Conservation (phyloP, 1,140 invertebrate species). For the Heliconius himera region DNA sequence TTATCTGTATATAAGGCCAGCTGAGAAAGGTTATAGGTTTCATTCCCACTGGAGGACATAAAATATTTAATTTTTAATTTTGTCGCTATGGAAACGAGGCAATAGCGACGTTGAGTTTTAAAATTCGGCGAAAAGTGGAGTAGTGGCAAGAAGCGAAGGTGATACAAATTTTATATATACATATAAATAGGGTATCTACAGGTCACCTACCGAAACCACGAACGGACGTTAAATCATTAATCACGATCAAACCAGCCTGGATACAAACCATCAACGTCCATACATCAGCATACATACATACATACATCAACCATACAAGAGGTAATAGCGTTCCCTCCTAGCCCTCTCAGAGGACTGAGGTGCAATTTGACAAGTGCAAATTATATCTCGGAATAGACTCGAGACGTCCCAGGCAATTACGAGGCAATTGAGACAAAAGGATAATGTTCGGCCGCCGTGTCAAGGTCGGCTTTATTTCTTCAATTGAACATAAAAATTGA, state of each 20-base stretch:
- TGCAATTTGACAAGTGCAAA: conserved; percentile 78
- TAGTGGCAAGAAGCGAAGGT: too few species aligned
- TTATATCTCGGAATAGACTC: conserved; percentile 77
- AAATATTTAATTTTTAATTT: too few species aligned
- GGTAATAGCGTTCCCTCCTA: conserved; percentile 40
- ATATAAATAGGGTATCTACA: too few species aligned
- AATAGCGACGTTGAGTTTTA: too few species aligned
- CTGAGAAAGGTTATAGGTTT: too few species aligned
- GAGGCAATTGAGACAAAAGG: conserved; percentile 79
- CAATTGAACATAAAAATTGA: conserved; percentile 75
- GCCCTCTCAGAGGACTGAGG: conserved; percentile 54
- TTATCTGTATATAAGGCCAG: too few species aligned
- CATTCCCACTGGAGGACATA: too few species aligned
- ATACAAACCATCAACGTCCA: conserved; percentile 19
- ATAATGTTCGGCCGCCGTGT: conserved; percentile 79
- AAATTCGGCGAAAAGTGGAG: too few species aligned
- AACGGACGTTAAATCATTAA: background rate
- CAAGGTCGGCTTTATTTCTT: conserved; percentile 68
- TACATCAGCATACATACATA: background rate
- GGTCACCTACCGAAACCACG: too few species aligned
- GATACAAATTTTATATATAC: too few species aligned
- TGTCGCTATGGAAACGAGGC: too few species aligned
- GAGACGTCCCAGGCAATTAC: conserved; percentile 75
- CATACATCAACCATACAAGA: background rate
- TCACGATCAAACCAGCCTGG: conserved; percentile 12